These are phyloP conservation scores for Tenebrosternarchus preto DNA, from an alignment of 2,113 vertebrate species.

Conservation along the genomic window DNA sequence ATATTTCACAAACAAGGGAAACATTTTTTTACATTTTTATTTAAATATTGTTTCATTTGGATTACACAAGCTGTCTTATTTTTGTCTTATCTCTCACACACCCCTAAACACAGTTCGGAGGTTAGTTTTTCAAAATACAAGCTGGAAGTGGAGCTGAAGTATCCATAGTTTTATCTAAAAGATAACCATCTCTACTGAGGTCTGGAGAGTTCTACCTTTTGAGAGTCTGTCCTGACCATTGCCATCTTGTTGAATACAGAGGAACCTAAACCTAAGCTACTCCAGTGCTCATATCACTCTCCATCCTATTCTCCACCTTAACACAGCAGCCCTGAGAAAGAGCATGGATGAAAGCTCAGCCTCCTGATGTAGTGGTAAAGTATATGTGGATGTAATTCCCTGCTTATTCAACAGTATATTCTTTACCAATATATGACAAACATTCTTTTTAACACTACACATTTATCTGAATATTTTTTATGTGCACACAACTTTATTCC, in stretches of 20 bases:
- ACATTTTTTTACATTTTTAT: conserved; percentile 11
- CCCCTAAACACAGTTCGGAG: not conserved
- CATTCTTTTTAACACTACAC: not conserved
- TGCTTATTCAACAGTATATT: not conserved
- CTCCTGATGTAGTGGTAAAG: not conserved
- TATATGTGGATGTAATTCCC: not conserved
- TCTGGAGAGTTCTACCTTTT: not conserved
- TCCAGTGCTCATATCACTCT: not conserved
- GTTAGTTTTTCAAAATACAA: not conserved
- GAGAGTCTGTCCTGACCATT: not conserved
- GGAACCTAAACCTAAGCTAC: not conserved
- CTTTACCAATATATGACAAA: not conserved
- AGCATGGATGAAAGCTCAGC: not conserved
- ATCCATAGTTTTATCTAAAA: not conserved
- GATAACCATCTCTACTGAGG: not conserved
- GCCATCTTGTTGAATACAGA: not conserved
- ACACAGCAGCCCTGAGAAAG: not conserved
- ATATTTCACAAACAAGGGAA: conserved; percentile 29
- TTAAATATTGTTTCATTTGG: not conserved
- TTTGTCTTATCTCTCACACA: not conserved
- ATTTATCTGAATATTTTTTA: not conserved
- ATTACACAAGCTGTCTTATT: not conserved
- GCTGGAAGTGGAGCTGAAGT: not conserved
- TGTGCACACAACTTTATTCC: not conserved
- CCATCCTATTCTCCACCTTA: not conserved